These are phyloP conservation scores for Anguilla anguilla DNA, from an alignment of 2,797 vertebrate genomes.

Conservation along the genomic window DNA sequence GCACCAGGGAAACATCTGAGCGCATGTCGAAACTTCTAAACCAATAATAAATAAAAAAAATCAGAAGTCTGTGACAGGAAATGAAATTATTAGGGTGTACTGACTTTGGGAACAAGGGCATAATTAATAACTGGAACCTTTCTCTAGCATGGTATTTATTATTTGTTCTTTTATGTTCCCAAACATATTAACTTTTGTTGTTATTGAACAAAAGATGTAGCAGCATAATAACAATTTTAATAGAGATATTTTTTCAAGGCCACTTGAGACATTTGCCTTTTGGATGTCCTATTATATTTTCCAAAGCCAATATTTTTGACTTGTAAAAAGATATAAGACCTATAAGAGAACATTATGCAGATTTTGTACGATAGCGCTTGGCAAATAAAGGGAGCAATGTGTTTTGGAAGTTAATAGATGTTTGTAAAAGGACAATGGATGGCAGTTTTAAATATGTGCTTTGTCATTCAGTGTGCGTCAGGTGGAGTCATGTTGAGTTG, in stretches of 20 bases:
- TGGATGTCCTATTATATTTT: background rate
- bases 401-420: too few relatives aligned
- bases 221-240: background rate
- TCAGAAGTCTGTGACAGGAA: background rate
- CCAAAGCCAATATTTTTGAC: background rate
- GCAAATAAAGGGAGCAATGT: too few relatives aligned
- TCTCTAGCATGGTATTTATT: constrained; percentile 42
- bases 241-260: background rate
- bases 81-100: background rate
- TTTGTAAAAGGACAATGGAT: too few relatives aligned
- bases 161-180: constrained; percentile 35
- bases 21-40: background rate
- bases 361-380: too few relatives aligned
- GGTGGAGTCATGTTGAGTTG: too few relatives aligned
- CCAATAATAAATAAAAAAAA: background rate
- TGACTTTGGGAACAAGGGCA: background rate
- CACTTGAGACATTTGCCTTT: background rate
- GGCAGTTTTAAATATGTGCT: too few relatives aligned
- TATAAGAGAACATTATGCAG: too few relatives aligned
- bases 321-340: too few relatives aligned
- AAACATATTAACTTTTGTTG: background rate
- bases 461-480: too few relatives aligned
- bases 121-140: background rate
- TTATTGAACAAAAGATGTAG: background rate
- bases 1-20: background rate